Percentiles rank a stretch among this genome's conserved stretches.
Conservation (phyloP, 2,113 vertebrate genomes). For the Cygnus buccinator region DNA sequence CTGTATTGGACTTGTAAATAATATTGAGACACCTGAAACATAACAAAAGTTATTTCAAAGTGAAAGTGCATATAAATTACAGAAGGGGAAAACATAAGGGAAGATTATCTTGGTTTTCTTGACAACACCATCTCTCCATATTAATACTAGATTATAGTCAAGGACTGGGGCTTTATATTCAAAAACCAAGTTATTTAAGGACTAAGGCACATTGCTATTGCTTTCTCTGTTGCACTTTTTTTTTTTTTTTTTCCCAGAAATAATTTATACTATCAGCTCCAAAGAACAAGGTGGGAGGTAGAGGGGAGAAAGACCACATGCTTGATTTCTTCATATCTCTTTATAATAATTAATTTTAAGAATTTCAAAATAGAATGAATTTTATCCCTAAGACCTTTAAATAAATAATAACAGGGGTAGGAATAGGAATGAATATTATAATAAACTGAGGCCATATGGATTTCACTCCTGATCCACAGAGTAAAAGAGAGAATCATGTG, state of each 20-base stretch:
- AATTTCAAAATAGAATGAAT: slow-evolving; percentile 29
- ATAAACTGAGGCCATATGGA: background rate
- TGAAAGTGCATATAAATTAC: background rate
- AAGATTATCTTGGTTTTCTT: background rate
- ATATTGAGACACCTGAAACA: background rate
- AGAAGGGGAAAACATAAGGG: background rate
- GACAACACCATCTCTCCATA: background rate
- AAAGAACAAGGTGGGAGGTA: background rate
- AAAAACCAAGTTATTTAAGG: background rate
- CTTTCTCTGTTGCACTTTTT: background rate
- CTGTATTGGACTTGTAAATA: background rate
- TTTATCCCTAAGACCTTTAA: background rate
- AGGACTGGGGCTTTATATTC: background rate
- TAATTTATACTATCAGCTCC: background rate
- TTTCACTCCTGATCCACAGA: background rate
- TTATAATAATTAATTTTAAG: background rate
- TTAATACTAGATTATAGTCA: background rate
- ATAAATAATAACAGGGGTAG: background rate
- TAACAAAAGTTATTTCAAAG: background rate
- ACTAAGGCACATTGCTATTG: background rate
- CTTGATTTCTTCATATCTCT: background rate
- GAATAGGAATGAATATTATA: background rate
- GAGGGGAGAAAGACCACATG: background rate
- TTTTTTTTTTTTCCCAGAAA: background rate
- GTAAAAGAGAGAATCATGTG: background rate